Percentiles rank a stretch among this genome's conserved stretches.
These are phyloP conservation scores for Calcarius lapponicus DNA, from an alignment of 2,797 vertebrate genomes.

Conservation along the genomic window DNA sequence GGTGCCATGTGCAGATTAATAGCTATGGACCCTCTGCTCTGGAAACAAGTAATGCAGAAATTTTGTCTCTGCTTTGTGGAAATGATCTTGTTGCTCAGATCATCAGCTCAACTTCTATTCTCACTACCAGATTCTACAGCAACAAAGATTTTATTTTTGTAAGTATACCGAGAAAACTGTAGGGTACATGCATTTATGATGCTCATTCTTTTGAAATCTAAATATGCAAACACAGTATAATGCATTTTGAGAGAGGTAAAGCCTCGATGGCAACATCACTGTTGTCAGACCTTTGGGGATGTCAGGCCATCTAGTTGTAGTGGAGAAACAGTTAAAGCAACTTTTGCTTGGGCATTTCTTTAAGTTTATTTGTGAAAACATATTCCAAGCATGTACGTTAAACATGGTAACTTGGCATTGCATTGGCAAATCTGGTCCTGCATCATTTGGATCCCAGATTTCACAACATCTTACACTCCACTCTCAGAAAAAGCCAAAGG, in stretches of 20 bases:
- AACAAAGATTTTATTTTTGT: not conserved
- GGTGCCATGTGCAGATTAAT: not conserved
- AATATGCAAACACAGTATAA: not conserved
- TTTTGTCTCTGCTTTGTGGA: not conserved
- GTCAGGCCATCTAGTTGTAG: not conserved
- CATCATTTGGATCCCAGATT: conserved; percentile 21
- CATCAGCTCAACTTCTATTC: not conserved
- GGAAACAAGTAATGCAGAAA: not conserved
- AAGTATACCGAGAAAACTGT: not conserved
- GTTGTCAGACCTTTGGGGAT: not conserved
- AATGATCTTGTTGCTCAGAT: not conserved
- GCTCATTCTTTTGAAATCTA: not conserved
- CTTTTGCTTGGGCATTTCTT: not conserved
- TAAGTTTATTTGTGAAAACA: conserved; percentile 39
- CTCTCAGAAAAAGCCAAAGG: conserved; percentile 9
- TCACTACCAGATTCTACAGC: not conserved
- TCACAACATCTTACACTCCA: not conserved
- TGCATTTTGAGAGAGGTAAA: not conserved
- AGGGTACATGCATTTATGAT: not conserved
- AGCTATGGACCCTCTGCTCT: not conserved
- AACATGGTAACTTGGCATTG: conserved; percentile 12
- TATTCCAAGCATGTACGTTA: not conserved
- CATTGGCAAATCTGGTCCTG: not conserved
- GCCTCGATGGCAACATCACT: not conserved
- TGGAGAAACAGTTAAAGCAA: not conserved